Evolutionary conservation across 2,113 vertebrate species (phyloP), one percentile per base, ranked within the genome.

Genomic region (Microcebus ravelobensis): DNA sequence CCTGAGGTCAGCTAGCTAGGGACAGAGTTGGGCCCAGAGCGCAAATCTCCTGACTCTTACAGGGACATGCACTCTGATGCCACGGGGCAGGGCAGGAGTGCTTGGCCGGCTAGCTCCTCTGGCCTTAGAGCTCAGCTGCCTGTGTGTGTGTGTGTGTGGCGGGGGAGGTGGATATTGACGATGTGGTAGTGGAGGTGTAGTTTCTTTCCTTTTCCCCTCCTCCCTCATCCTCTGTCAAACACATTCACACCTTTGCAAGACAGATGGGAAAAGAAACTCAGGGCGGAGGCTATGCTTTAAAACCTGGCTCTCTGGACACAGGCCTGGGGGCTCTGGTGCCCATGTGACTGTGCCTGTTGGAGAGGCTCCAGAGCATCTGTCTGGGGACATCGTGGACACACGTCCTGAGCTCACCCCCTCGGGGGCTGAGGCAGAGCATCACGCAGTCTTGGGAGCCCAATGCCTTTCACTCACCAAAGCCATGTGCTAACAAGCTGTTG

Each of bases 401-500:
- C 36, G 63, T 93, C 77, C 74, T 3, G 0, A 70, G 71, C 74
- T 45, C 13, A 68, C 42, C 11, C 10, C 21, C 48, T 25, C 0
- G 1, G 82, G 87, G 48, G 18, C 55, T 70, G 50, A 83, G 68
- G 25, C 17, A 8, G 79, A 81, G 31, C n/a, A 23, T 34, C n/a
- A 18, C 4, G 52, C 73, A 70, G 6, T 90, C 93, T 76, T 71
- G 52, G 68, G 91, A 93, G 85, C 61, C 36, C 42, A 68, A 92
- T 81, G 67, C 65, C 65, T 86, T 87, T 88, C 39, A 14, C 85
- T 94, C 68, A 34, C 68, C 50, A 61, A 55, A 83, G 68, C 79
- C 93, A 82, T 12, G 57, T 77, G 95, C 91, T 97, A 91, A 96
- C 50, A 92, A 96, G 97, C 95, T 92, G 65, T 93, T 91, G 95